Percentiles rank a stretch among this genome's conserved stretches.
Conservation (phyloP, 1,140 invertebrate species). For the Globodera rostochiensis region DNA sequence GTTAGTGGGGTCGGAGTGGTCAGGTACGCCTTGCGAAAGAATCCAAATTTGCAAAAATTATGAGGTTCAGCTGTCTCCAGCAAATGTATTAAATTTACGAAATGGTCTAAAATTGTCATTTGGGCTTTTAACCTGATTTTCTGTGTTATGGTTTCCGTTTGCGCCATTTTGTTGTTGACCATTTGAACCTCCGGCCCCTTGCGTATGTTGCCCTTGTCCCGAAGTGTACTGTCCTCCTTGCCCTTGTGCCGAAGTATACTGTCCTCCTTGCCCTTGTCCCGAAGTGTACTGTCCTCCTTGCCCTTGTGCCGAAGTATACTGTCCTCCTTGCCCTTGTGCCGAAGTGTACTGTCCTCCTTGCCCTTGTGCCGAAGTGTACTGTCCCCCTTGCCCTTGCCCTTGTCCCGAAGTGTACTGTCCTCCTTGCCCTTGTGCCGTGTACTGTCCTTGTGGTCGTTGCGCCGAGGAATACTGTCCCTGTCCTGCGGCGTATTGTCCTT, state of each 20-base stretch:
- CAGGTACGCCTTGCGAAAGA: conserved; percentile 2
- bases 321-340: too few species aligned
- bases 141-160: background rate
- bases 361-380: too few species aligned
- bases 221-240: background rate
- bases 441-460: background rate
- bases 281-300: background rate
- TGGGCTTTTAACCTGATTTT: background rate
- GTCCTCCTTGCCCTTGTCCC: background rate
- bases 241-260: background rate
- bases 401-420: too few species aligned
- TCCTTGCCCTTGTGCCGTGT: background rate
- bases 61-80: background rate
- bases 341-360: too few species aligned
- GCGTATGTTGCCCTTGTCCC: background rate
- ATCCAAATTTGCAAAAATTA: background rate
- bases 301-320: background rate
- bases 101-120: background rate
- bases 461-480: background rate
- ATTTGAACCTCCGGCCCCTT: too few species aligned
- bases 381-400: too few species aligned
- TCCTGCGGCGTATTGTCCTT: background rate
- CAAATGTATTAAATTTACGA: background rate
- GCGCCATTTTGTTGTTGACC: background rate
- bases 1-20: conserved; percentile 13